Base-by-base conservation (phyloP, 2,888 invertebrate genomes). In the Drosophila melanocephala region DNA sequence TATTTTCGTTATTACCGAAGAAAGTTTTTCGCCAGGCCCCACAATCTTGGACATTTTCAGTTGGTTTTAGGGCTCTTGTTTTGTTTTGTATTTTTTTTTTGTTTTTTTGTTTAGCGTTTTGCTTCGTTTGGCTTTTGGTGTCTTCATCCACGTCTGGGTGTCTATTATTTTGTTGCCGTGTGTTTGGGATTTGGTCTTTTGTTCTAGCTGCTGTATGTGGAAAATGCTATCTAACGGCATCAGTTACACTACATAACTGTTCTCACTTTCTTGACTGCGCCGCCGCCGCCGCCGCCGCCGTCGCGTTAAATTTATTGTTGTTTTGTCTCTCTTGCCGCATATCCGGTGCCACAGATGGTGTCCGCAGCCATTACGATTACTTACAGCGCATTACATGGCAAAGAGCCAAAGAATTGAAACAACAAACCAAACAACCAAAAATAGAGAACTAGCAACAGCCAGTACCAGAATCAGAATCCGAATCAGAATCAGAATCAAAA, bases 211-310 rank as follows among this genome's bases (percentile, higher is more conserved):
- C 53, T 72, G 64, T 77, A 67, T 85, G 72, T 62, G 77, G 80
- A 83, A 89, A 86, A 84, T 90, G 81, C 86, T 79, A 83, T 88
- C 87, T 88, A 88, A 88, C 88, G 88, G 88, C 91, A 90, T 90
- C 91, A 79, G 91, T 88, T 91, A 91, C 88, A 91, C 91, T 88
- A 86, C 79, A 90, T 88, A 88, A 91, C 90, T 90, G 88, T 88
- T 88, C 88, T 88, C 91, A 88, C 88, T 88, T 88, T 88, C 88
- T 88, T 89, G 83, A 77, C 87, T 75, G 75, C 81, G 71, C 59
- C 63, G 68, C 62, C 51, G 28, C 59, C 63, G 68, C 62, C 51
- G 28, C n/a, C 14, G 26, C 44, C 47, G 26, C 26, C 22, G 19
- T 9, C 26, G 2, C 55, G 6, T 71, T 75, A 72, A 64, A 87